Percentiles rank a stretch among this genome's conserved stretches.
Conservation (phyloP, 2,797 vertebrate genomes). For the Crenichthys baileyi region DNA sequence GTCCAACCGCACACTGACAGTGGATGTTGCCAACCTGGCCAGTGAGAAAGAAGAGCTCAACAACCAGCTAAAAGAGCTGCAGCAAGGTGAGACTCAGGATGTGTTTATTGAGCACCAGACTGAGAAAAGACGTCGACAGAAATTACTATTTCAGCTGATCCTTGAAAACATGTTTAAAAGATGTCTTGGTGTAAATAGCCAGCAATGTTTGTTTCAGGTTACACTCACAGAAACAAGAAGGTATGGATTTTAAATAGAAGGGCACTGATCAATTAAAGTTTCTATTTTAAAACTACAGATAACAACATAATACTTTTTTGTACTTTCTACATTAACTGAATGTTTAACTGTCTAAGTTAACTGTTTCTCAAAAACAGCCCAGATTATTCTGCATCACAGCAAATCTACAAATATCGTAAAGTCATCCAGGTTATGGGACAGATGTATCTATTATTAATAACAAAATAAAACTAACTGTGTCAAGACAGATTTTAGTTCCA, state of each 20-base stretch:
- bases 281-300: neutral
- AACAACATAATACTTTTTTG: neutral
- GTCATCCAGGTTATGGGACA: neutral
- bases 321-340: neutral
- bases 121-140: neutral
- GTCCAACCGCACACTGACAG: slow-evolving; percentile 94
- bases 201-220: slow-evolving; percentile 10
- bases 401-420: neutral
- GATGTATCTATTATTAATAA: no score
- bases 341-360: neutral
- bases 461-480: neutral
- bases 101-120: slow-evolving; percentile 17
- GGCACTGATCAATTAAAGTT: no score
- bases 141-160: slow-evolving; percentile 20
- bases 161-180: slow-evolving; percentile 26
- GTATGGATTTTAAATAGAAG: no score
- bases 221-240: no score
- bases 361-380: neutral
- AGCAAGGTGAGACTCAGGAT: slow-evolving; percentile 86
- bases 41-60: slow-evolving; percentile 97
- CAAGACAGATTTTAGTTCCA: neutral
- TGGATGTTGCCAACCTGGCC: slow-evolving; percentile 94
- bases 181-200: neutral
- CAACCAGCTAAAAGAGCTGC: slow-evolving; percentile 90
- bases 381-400: neutral